phyloP scores from a whole-genome alignment of 2,888 invertebrate species.

The Homarus gammarus region DNA sequence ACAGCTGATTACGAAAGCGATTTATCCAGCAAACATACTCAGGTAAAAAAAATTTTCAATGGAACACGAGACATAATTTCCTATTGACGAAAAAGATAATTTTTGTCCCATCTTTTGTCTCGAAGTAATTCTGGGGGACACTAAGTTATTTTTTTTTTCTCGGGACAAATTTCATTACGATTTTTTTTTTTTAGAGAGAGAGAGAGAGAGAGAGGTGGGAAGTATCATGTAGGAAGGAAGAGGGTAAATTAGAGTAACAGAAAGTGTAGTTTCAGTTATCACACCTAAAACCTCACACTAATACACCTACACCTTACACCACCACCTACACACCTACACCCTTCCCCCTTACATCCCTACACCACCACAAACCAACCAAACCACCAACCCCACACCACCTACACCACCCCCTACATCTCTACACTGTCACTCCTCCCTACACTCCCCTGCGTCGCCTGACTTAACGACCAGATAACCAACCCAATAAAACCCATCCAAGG shows the following conservation, averaged over 20 bases:
- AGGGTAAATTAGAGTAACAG: background rate
- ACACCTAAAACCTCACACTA: background rate
- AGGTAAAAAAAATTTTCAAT: background rate
- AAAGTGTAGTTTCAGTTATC: too few relatives aligned
- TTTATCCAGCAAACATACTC: background rate
- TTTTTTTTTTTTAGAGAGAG: background rate
- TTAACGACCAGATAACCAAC: background rate
- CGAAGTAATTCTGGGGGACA: background rate
- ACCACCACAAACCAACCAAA: background rate
- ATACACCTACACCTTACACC: background rate
- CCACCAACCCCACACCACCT: background rate
- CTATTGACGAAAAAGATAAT: background rate
- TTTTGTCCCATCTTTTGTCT: background rate
- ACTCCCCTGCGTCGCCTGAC: background rate
- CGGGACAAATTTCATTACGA: background rate
- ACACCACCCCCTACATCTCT: background rate
- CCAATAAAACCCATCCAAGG: background rate
- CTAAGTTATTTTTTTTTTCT: too few relatives aligned
- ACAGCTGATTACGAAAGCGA: background rate
- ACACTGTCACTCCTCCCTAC: background rate
- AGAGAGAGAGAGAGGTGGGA: conserved; percentile 19
- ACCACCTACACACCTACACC: background rate
- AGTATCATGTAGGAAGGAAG: background rate
- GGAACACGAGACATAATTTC: background rate
- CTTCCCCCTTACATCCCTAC: background rate